Percentiles rank a stretch among this genome's conserved stretches.
Conservation (phyloP, 2,888 invertebrate genomes). For the Rhamphomyia laevipes region DNA sequence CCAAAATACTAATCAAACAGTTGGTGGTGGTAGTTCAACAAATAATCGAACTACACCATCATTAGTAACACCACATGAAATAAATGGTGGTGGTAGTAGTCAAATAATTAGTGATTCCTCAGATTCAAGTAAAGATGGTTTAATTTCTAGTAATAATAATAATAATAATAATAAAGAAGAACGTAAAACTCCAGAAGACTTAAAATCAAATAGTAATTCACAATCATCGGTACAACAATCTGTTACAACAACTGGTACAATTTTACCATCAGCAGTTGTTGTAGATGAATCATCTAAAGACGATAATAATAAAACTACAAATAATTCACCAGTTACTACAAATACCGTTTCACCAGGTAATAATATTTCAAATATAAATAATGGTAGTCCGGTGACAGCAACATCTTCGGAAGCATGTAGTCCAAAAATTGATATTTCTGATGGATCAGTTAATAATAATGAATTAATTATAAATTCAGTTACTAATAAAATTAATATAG, state of each 20-base stretch:
- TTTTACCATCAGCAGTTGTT: slow-evolving; percentile 13
- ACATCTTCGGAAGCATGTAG: no score
- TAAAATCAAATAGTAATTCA: not conserved
- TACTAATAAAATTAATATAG: not conserved
- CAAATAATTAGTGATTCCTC: slow-evolving; percentile 16
- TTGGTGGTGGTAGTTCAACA: slow-evolving; percentile 6
- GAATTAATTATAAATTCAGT: not conserved
- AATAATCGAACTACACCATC: slow-evolving; percentile 19
- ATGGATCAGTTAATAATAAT: not conserved
- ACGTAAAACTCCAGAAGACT: slow-evolving; percentile 6
- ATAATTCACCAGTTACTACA: not conserved
- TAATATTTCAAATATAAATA: no score
- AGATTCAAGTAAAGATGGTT: slow-evolving; percentile 22
- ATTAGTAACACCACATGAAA: slow-evolving; percentile 19
- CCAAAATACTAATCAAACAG: not conserved
- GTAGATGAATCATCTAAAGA: slow-evolving; percentile 12
- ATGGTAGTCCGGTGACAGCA: no score
- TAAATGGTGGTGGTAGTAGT: slow-evolving; percentile 28
- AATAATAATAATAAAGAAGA: slow-evolving; percentile 6
- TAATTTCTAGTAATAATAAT: slow-evolving; percentile 1
- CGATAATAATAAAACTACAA: slow-evolving; percentile 9
- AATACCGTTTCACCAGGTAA: slow-evolving; percentile 1
- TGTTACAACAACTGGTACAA: slow-evolving; percentile 7
- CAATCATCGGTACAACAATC: not conserved
- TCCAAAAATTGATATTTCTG: not conserved